Evolutionary conservation across 1,140 invertebrate genomes (phyloP), one percentile per base, ranked within the genome.

Genomic region (Gerris buenoi): DNA sequence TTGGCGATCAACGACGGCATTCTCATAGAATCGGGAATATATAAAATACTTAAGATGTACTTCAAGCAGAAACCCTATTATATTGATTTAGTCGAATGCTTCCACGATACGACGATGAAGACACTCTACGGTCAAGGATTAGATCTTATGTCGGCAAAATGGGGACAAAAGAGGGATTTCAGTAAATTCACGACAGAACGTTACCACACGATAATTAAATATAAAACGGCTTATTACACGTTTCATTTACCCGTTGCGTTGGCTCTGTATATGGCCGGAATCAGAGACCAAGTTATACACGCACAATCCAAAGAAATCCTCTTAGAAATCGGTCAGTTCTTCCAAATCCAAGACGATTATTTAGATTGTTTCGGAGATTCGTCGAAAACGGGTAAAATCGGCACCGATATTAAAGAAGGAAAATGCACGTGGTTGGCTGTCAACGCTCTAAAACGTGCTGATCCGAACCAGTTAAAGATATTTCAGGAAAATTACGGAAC

Each of bases 401-500:
- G 85, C 1, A 94, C 86, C 2, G 96, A 98, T 74, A 97, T 98
- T 70, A 81, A 89, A 77, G 91, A 96, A 72, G 93, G 93, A 28
- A 98, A 98, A 81, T 98, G 96, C 77, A 87, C 92, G 0, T 98
- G 96, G 96, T 79, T 98, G 25, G 85, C 90, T 18, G 90, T 95
- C 18, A 86, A 92, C 22, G 93, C 95, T 23, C 78, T 98, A 64
- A 87, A 93, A 75, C 83, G 86, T 67, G 89, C 86, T 46, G 86
- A 83, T 71, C 77, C 83, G 0, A 79, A 84, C 25, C 93, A 97
- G 75, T 83, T 81, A 71, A 79, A 86, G 74, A 79, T 91, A 25
- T 82, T 97, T 76, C 67, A 87, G 80, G 84, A 90, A 69, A 87
- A 88, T 75, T 97, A 95, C 76, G 93, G 90, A 1, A 77, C 78